phyloP scores from a whole-genome alignment of 2,888 invertebrate species.

The Arenicola marina region DNA sequence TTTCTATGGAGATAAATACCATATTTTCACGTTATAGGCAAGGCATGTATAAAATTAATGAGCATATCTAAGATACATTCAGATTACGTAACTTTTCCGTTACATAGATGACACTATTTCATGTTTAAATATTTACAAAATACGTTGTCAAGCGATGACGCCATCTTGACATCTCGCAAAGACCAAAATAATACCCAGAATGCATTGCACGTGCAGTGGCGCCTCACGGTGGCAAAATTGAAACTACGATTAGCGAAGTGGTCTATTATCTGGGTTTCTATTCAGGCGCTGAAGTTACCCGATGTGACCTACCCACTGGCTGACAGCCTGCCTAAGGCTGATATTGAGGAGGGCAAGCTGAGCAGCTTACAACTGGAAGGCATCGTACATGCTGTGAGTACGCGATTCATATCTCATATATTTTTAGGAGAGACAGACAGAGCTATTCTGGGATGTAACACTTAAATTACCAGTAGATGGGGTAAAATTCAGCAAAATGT shows the following conservation, averaged over 20 bases:
- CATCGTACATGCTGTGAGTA: conserved; percentile 54
- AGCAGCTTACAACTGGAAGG: conserved; percentile 58
- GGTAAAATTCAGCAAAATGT: neutral
- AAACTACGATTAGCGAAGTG: neutral
- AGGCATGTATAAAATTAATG: too few species aligned
- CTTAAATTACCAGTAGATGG: neutral
- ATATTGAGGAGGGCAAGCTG: conserved; percentile 44
- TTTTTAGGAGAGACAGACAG: neutral
- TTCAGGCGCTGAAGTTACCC: conserved; percentile 47
- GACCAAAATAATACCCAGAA: too few species aligned
- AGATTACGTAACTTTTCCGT: too few species aligned
- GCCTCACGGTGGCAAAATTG: neutral
- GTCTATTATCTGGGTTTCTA: neutral
- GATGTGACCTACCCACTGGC: conserved; percentile 45
- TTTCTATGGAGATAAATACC: too few species aligned
- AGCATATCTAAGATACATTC: too few species aligned
- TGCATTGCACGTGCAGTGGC: neutral
- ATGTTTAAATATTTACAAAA: too few species aligned
- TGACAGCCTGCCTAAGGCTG: conserved; percentile 42
- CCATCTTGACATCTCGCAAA: too few species aligned
- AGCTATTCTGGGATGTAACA: too few species aligned
- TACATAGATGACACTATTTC: too few species aligned
- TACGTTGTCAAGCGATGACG: too few species aligned
- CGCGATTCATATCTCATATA: neutral
- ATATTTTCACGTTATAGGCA: too few species aligned